Percentiles rank a stretch among this genome's conserved stretches.
These are phyloP conservation scores for Myopa testacea DNA, from an alignment of 2,888 invertebrate species.

Conservation along the genomic window DNA sequence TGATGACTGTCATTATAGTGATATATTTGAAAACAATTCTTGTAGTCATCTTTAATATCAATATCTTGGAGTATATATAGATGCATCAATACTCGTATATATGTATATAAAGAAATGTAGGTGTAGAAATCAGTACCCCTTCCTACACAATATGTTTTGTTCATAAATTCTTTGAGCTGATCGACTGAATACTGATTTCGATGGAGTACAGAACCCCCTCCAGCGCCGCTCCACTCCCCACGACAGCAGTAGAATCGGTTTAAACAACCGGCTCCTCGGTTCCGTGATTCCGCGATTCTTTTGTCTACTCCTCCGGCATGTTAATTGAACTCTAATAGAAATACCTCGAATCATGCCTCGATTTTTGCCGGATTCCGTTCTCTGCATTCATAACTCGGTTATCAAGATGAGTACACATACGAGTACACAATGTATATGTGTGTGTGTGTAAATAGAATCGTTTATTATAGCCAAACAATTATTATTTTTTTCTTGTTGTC, in stretches of 20 bases:
- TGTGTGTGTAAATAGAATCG: background rate
- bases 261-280: background rate
- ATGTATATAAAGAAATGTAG: too few species aligned
- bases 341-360: background rate
- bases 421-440: background rate
- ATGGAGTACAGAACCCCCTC: background rate
- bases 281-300: background rate
- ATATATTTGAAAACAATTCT: too few species aligned
- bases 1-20: too few species aligned
- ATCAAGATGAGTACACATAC: background rate
- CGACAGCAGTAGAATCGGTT: background rate
- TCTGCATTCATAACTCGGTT: background rate
- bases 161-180: background rate
- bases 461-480: background rate
- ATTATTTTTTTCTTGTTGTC: background rate
- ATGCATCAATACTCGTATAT: too few species aligned
- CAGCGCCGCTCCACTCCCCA: background rate
- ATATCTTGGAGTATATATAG: too few species aligned
- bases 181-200: slow-evolving; percentile 10
- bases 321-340: slow-evolving; percentile 14
- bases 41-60: too few species aligned
- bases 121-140: too few species aligned
- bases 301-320: background rate
- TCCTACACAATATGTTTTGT: too few species aligned
- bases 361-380: background rate